Evolutionary conservation across 2,113 vertebrate genomes (phyloP).

Genomic region (Prionailurus bengalensis): DNA sequence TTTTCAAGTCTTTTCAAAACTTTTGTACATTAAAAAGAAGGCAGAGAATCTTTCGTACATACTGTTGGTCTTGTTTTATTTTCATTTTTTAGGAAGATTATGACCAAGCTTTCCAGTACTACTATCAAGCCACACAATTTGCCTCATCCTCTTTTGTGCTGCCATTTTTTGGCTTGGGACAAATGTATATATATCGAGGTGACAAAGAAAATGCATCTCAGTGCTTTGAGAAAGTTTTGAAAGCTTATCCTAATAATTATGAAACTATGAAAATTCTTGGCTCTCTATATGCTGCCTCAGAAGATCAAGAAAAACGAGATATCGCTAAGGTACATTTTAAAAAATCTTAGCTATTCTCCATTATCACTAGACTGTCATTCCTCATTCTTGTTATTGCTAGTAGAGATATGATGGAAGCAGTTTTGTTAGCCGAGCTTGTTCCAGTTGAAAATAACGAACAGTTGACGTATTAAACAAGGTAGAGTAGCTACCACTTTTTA

Average conservation of each 20-base stretch:
- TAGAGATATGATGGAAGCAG: background rate
- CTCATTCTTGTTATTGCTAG: background rate
- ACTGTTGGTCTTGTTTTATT: conserved; percentile 37
- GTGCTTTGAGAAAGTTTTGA: conserved; percentile 99
- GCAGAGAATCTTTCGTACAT: background rate
- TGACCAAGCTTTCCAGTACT: conserved; percentile 99
- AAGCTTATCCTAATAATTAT: conserved; percentile 99
- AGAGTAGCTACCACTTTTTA: background rate
- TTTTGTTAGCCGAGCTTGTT: conserved; percentile 44
- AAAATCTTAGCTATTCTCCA: background rate
- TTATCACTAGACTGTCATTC: background rate
- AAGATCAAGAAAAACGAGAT: conserved; percentile 99
- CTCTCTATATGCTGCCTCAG: conserved; percentile 97
- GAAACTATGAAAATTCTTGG: conserved; percentile 99
- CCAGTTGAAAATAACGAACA: conserved; percentile 19
- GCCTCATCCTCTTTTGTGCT: conserved; percentile 98
- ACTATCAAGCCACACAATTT: conserved; percentile 99
- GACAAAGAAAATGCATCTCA: conserved; percentile 99
- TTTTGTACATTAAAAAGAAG: background rate
- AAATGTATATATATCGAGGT: conserved; percentile 99
- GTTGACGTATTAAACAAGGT: background rate
- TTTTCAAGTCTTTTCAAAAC: background rate
- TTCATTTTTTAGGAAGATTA: conserved; percentile 94
- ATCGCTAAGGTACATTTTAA: conserved; percentile 93
- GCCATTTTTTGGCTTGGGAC: conserved; percentile 98